phyloP scores from a whole-genome alignment of 2,797 vertebrate genomes.

The Tolypeutes matacus region DNA sequence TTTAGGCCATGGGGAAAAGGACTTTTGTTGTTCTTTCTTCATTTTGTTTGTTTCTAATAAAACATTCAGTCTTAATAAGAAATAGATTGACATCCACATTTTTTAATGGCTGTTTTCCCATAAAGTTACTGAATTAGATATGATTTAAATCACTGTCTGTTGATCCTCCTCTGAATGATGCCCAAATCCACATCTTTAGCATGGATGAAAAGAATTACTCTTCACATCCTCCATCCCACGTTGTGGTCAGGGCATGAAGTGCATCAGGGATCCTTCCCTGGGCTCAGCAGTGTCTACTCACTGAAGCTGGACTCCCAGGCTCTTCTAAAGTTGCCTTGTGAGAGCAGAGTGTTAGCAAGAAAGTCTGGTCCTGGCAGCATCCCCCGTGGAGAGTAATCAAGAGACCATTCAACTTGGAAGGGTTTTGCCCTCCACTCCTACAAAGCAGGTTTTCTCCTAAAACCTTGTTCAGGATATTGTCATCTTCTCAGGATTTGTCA shows the following conservation, averaged over 20 bases:
- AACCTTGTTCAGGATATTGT: background rate
- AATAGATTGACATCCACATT: background rate
- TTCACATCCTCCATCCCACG: constrained; percentile 53
- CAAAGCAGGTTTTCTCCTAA: constrained; percentile 55
- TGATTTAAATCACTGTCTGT: constrained; percentile 64
- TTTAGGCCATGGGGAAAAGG: background rate
- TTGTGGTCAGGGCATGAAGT: background rate
- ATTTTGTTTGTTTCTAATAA: background rate
- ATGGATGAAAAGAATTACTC: constrained; percentile 49
- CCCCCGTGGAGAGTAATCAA: constrained; percentile 13
- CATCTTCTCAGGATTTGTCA: constrained; percentile 48
- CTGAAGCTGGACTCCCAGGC: constrained; percentile 41
- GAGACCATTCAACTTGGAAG: constrained; percentile 32
- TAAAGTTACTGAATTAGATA: background rate
- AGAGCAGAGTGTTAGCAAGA: constrained; percentile 38
- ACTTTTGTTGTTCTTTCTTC: background rate
- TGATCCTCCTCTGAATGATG: constrained; percentile 47
- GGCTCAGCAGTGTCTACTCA: background rate
- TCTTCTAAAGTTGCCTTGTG: background rate
- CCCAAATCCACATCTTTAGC: constrained; percentile 47
- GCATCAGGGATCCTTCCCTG: no score
- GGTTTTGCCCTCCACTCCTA: background rate
- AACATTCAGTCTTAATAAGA: constrained; percentile 3
- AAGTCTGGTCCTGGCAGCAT: constrained; percentile 44
- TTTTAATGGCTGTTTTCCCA: constrained; percentile 62